Conservation (phyloP, 1,140 invertebrate species). For the Adelges cooleyi region DNA sequence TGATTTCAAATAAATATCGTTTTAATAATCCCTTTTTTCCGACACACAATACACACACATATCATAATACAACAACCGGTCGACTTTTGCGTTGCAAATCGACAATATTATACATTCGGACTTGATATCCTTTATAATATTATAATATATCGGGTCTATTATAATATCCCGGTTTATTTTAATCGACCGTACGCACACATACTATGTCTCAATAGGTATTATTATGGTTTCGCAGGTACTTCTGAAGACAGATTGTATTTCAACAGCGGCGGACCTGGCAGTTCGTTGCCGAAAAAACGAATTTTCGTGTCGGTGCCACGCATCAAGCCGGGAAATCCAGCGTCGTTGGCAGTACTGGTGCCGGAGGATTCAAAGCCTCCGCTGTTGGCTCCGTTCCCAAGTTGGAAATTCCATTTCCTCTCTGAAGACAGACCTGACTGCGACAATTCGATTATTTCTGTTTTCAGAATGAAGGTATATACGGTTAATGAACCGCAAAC, state of each 20-base stretch:
- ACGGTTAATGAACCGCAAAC: too few species aligned
- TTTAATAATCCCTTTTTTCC: too few species aligned
- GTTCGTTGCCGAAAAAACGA: background rate
- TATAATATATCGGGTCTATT: too few species aligned
- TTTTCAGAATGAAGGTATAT: constrained; percentile 34
- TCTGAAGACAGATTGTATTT: background rate
- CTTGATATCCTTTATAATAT: too few species aligned
- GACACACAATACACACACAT: too few species aligned
- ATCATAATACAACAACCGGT: too few species aligned
- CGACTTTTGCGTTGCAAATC: too few species aligned
- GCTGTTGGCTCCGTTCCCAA: constrained; percentile 34
- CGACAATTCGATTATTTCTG: constrained; percentile 34
- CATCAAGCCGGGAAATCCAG: constrained; percentile 33
- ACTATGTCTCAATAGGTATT: too few species aligned
- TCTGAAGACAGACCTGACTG: constrained; percentile 15
- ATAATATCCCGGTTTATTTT: too few species aligned
- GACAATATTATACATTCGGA: too few species aligned
- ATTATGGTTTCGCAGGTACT: background rate
- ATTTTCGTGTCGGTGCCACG: constrained; percentile 34
- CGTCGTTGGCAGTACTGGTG: constrained; percentile 33
- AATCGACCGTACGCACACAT: too few species aligned
- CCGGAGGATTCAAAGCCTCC: constrained; percentile 10
- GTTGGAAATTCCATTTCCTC: constrained; percentile 30
- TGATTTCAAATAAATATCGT: too few species aligned
- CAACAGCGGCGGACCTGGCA: background rate